These are phyloP conservation scores for Mus spretus DNA, from an alignment of 2,797 vertebrate species.

Conservation along the genomic window DNA sequence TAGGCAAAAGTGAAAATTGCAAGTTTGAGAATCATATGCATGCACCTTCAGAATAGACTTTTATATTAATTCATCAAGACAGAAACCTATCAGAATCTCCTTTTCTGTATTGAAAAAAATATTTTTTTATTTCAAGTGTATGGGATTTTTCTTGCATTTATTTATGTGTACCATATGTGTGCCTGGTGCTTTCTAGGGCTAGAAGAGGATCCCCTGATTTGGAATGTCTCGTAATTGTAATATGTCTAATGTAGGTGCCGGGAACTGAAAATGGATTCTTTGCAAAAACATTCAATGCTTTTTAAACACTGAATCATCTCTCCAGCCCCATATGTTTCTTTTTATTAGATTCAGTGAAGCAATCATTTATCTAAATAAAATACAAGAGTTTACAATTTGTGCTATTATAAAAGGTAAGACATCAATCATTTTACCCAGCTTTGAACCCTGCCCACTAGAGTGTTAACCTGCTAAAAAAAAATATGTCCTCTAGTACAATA, in stretches of 20 bases:
- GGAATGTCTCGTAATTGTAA: background rate
- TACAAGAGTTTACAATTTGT: background rate
- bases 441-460: background rate
- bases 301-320: background rate
- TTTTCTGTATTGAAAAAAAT: background rate
- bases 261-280: background rate
- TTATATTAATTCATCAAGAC: constrained; percentile 23
- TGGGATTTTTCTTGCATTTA: background rate
- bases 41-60: constrained; percentile 6
- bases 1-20: background rate
- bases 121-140: background rate
- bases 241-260: background rate
- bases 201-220: background rate
- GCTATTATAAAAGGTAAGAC: no score
- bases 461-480: background rate
- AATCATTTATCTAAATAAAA: background rate
- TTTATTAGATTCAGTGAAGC: background rate
- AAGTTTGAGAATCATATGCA: constrained; percentile 47
- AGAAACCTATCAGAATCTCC: background rate
- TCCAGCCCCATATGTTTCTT: background rate
- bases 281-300: background rate
- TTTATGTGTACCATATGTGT: background rate
- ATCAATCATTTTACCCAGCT: background rate
- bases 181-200: no score
- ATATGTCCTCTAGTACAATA: background rate